Evolutionary conservation across 2,113 vertebrate genomes (phyloP), one percentile per base, ranked within the genome.

Genomic region (Caretta caretta): DNA sequence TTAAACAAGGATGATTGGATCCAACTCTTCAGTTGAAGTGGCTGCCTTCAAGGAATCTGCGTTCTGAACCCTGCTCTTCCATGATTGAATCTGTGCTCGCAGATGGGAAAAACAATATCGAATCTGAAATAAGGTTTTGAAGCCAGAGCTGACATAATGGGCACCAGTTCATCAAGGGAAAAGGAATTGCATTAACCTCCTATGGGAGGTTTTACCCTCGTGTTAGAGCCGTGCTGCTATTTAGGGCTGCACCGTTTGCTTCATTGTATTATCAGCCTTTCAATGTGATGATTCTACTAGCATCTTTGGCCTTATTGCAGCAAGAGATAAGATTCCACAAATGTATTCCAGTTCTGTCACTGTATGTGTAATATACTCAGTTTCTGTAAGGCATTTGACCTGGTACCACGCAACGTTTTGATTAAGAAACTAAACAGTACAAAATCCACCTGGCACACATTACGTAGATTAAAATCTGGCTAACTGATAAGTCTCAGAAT

Each of bases 391-490:
- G 53, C 11, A 31, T 49, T 80, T 84, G 42, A n/a, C n/a, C 72
- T 59, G 92, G 62, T 87, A 48, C 69, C 57, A 16, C 65, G 0
- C 0, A 1, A 38, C 56, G 80, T 0, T 1, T 76, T 80, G 85
- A 53, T 22, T 7, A 5, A 46, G 82, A 69, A 78, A 81, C 88
- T 25, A 25, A 80, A 81, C 4, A 12, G 20, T 27, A 11, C 2
- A 8, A 88, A 90, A 86, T 53, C 85, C 10, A 31, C 6, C 0
- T 20, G 72, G 31, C 8, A 24, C 17, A 1, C 0, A 2, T 25
- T 90, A 49, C 3, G 20, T 69, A 19, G 17, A 88, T 86, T 80
- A 53, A 84, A 57, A 89, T 22, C 53, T 22, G 59, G 31, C 53
- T 27, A 5, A 50, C 35, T 53, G 59, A 83, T 54, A 19, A 20